Base-by-base conservation (phyloP, 1,140 invertebrate genomes). In the Drosophila suzukii region DNA sequence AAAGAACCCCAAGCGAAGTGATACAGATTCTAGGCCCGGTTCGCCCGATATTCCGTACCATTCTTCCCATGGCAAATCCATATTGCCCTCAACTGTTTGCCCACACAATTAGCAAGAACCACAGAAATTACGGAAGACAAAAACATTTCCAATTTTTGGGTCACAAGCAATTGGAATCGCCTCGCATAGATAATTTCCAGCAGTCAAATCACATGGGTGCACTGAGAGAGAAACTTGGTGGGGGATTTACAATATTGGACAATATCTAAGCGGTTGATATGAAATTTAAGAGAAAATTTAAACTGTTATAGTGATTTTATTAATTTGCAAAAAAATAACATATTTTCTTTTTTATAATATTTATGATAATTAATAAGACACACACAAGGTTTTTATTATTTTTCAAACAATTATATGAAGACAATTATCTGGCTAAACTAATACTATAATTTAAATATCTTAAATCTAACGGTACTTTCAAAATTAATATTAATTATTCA, bases 131-230 rank as follows among this genome's bases (percentile, higher is more conserved):
- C 50, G 41, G 46, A 57, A 71, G 61, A 74, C 50, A 59, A 47
- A 53, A 56, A 63, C 24, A 49, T 67, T 74, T 73, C 63, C 62
- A 54, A 73, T 68, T 86, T 73, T 67, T 86, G 83, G 82, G 82
- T 86, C 82, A 88, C n/a, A 24, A 58, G 66, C 82, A 88, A 86
- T 86, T 86, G 75, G 82, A 65, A 81, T 88, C 82, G 82, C 79
- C 65, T 65, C 43, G 41, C 71, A 77, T 86, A 67, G 43, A 86
- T 88, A 86, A 88, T 88, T 82, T 83, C 59, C 49, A 68, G 63
- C 59, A 78, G 55, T 41, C 59, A 53, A 55, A 61, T 67, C 76
- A 68, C 66, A 80, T 65, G 76, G 46, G 24, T 57, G 34, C 65
- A 68, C 60, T 10, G 61, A 3, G 13, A 32, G 11, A 67, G 51